Percentiles rank a stretch among this genome's conserved stretches.
Conservation (phyloP, 2,113 vertebrate species). For the Ursus arctos region DNA sequence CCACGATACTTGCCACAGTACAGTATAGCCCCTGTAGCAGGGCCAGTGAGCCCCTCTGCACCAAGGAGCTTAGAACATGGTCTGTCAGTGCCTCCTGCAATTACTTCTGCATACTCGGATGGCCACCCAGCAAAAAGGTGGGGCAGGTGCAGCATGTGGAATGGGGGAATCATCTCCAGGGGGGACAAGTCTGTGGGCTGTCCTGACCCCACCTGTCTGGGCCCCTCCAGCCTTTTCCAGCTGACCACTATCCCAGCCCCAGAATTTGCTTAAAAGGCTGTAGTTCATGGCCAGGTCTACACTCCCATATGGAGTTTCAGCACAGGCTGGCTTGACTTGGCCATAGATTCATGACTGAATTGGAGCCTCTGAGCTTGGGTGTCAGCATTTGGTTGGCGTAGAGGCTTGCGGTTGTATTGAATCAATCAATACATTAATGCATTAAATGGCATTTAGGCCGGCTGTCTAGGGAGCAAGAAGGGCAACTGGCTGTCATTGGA, state of each 20-base stretch:
- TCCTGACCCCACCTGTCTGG: not conserved
- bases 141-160: not conserved
- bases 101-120: not conserved
- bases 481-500: not conserved
- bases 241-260: not conserved
- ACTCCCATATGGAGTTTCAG: not conserved
- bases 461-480: not conserved
- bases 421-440: not conserved
- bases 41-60: no score
- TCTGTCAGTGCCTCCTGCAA: not conserved
- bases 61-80: not conserved
- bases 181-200: not conserved
- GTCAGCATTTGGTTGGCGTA: slow-evolving; percentile 49
- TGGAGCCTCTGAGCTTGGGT: not conserved
- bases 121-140: not conserved
- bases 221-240: not conserved
- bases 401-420: slow-evolving; percentile 22
- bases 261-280: not conserved
- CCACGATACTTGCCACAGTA: not conserved
- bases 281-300: not conserved
- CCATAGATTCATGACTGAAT: slow-evolving; percentile 55
- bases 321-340: not conserved
- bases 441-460: slow-evolving; percentile 49
- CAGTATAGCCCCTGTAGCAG: not conserved
- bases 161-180: not conserved